Evolutionary conservation across 35 echinoderm and acorn worm genomes (phyloP), one percentile per base, ranked within the genome.

Genomic region (Acanthaster planci): DNA sequence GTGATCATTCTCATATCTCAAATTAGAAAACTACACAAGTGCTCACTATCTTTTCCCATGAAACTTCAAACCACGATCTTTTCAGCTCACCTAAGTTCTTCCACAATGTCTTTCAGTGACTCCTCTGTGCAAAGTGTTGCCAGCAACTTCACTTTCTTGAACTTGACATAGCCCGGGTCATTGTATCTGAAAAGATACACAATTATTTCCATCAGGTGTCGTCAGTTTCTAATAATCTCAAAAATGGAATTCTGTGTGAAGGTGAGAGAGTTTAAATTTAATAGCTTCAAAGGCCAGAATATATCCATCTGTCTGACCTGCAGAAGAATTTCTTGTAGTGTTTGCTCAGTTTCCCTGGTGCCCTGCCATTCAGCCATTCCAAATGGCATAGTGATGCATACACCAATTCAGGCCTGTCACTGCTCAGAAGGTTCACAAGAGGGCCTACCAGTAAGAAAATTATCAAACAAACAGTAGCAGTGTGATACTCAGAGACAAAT

Each of bases 261-360:
- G n/a, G n/a, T n/a, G n/a, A n/a, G n/a, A n/a, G n/a, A n/a, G n/a
- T n/a, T n/a, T n/a, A n/a, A n/a, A n/a, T n/a, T n/a, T n/a, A n/a
- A 47, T 6, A 47, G 42, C 4, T 47, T 47, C 4, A 47, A 4
- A 47, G 12, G 42, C 12, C 42, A 47, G 42, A 12, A 47, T 47
- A 12, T 12, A 47, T 47, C 42, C n/a, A 47, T 6, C 42, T 47
- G 64, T 37, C 85, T 54, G 52, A 89, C 87, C 79, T 89, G 79
- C 87, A 89, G 51, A 67, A 89, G 78, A 89, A 89, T 26, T 89
- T 89, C 57, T 89, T 89, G 87, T 82, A 89, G 57, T 89, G 76
- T 89, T 82, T 89, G 31, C 19, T 19, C 37, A 89, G 52, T 76
- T 52, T 58, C 0, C 64, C 55, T 0, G 87, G 79, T 17, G 60